Conservation (phyloP, 2,888 invertebrate species). For the Amiota minor region DNA sequence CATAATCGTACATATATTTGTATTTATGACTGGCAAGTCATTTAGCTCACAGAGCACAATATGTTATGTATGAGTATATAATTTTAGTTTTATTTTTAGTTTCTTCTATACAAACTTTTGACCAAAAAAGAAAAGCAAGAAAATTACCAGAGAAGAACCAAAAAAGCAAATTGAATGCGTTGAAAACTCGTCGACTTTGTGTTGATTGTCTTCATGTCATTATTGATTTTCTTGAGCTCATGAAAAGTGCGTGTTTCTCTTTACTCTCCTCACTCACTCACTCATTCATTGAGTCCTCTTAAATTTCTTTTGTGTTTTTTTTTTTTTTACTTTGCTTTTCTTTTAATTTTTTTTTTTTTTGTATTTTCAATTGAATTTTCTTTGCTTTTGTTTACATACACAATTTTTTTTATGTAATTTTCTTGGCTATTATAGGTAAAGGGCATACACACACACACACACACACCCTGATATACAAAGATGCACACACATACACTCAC, state of each 20-base stretch:
- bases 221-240: constrained; percentile 22
- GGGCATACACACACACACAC: constrained; percentile 39
- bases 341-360: constrained; percentile 15
- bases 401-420: constrained; percentile 45
- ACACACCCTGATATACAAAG: background rate
- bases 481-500: constrained; percentile 1
- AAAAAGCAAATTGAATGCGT: no score
- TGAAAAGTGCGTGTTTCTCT: constrained; percentile 26
- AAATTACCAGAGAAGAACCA: no score
- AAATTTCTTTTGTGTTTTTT: constrained; percentile 59
- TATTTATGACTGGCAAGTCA: no score
- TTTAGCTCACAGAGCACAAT: no score
- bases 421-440: constrained; percentile 52
- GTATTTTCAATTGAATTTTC: constrained; percentile 43
- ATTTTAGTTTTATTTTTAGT: no score
- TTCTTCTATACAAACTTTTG: no score
- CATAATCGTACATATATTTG: no score
- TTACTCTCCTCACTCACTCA: constrained; percentile 42
- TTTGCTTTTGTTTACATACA: constrained; percentile 49
- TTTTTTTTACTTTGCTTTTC: constrained; percentile 37
- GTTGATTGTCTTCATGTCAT: background rate
- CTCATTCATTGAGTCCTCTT: constrained; percentile 11
- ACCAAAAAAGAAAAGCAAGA: no score
- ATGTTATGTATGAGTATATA: no score
- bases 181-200: no score